A percentile compares a stretch with the other conserved stretches of the same genome.
These are phyloP conservation scores for Bombus consobrinus DNA, from an alignment of 1,140 invertebrate genomes.

Conservation along the genomic window DNA sequence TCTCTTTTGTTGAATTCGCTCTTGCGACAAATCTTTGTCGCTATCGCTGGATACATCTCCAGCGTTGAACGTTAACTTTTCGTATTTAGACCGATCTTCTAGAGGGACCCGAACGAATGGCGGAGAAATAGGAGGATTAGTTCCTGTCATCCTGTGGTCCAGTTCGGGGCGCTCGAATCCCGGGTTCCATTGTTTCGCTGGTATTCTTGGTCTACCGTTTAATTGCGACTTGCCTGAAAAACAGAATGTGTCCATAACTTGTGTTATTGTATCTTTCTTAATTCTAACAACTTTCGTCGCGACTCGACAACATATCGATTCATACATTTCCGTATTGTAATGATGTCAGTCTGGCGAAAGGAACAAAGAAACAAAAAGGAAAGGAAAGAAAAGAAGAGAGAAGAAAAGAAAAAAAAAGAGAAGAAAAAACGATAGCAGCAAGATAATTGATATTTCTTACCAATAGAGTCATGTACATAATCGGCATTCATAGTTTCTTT, in stretches of 20 bases:
- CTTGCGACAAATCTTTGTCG: slow-evolving; percentile 79
- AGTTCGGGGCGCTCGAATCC: slow-evolving; percentile 42
- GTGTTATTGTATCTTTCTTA: too few relatives aligned
- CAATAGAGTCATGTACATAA: neutral
- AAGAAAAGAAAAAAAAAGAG: neutral
- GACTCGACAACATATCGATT: neutral
- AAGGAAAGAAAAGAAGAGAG: neutral
- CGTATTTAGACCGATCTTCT: slow-evolving; percentile 91
- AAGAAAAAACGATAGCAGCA: neutral
- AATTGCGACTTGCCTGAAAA: slow-evolving; percentile 70
- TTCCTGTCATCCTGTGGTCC: slow-evolving; percentile 75
- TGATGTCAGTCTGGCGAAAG: neutral
- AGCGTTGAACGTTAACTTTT: slow-evolving; percentile 86
- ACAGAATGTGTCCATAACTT: slow-evolving; percentile 44
- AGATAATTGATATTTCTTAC: slow-evolving; percentile 1
- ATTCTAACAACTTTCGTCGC: neutral
- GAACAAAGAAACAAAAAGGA: neutral
- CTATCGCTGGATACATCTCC: slow-evolving; percentile 85
- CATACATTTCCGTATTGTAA: neutral
- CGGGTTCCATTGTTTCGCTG: slow-evolving; percentile 72
- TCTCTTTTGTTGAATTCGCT: slow-evolving; percentile 76
- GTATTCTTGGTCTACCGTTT: slow-evolving; percentile 62
- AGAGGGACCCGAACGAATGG: slow-evolving; percentile 86
- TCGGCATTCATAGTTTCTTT: neutral
- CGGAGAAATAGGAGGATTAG: slow-evolving; percentile 79